Evolutionary conservation across 2,113 vertebrate genomes (phyloP), one percentile per base, ranked within the genome.

Genomic region (Aptenodytes forsteri): DNA sequence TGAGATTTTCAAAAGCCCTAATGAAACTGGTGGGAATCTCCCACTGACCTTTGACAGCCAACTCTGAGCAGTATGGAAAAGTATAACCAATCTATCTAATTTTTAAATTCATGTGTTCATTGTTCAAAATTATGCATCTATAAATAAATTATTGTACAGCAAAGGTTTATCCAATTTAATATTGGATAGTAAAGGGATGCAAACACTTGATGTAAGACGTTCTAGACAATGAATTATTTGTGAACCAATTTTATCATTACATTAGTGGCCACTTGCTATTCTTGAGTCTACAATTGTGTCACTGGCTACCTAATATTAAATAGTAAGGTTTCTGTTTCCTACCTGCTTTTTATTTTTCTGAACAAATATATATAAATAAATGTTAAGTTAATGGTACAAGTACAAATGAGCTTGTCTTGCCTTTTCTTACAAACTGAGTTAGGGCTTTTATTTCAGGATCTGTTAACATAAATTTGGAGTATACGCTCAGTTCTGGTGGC

Each of bases 401-500:
- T 54, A 47, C 10, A 78, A 78, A 82, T 10, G 10, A 55, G 7
- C 23, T 87, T 80, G 26, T 22, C n/a, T 67, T 71, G 44, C 42
- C 65, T 72, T 87, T 89, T 50, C 46, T 84, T 67, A 30, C 11
- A 9, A 80, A 65, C 8, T 21, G 25, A 69, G 7, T 38, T 36
- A 66, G 29, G 46, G 40, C 21, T 84, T 85, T 85, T 70, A 27
- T 71, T 83, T 62, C 65, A 59, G 12, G 32, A 29, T 11, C 29
- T 42, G 13, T 40, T 64, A 65, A 73, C 9, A 42, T 8, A 56
- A 58, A 59, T 76, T 65, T 46, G n/a, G 49, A 50, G 27, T 7
- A 15, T 6, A 1, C 0, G 0, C 23, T 70, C 58, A 34, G 13
- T 69, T 84, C 32, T 36, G 13, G 32, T 30, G 46, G 42, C 26